Evolutionary conservation across 23 tunicate species (phyloP), one percentile per base, ranked within the genome.

Genomic region (Styela clava): DNA sequence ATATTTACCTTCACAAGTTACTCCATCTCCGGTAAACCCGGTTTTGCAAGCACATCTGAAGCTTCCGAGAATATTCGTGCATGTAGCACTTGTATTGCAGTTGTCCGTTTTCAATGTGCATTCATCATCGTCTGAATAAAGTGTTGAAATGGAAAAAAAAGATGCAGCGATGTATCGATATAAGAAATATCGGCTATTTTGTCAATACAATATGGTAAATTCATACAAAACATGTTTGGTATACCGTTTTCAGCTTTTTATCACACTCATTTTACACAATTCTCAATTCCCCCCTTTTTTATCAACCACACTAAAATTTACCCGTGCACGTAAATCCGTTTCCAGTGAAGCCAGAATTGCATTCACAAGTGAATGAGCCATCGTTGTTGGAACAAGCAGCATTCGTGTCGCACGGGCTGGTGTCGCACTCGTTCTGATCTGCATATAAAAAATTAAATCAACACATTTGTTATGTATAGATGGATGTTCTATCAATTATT

Each of bases 121-220:
- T 74, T 92, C 97, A 68, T 92, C 74, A 33, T 87, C 79, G 78
- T 92, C 97, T n/a, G 82, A 25, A 73, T 92, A 92, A 78, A 87
- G 74, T 24, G 37, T 72, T 24, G n/a, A n/a, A n/a, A n/a, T n/a
- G n/a, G n/a, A n/a, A n/a, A n/a, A n/a, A n/a, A n/a, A n/a, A n/a
- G n/a, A n/a, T n/a, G n/a, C n/a, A n/a, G n/a, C n/a, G n/a, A n/a
- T n/a, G n/a, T n/a, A n/a, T n/a, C n/a, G n/a, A n/a, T n/a, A n/a
- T n/a, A n/a, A n/a, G n/a, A n/a, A n/a, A n/a, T n/a, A n/a, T n/a
- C n/a, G n/a, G n/a, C n/a, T n/a, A n/a, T n/a, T n/a, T n/a, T n/a
- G n/a, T n/a, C n/a, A n/a, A n/a, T n/a, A n/a, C n/a, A n/a, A n/a
- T n/a, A n/a, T n/a, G n/a, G n/a, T n/a, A n/a, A n/a, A n/a, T n/a